Base-by-base conservation (phyloP, 2,888 invertebrate genomes). In the Sphaerophoria rueppellii region DNA sequence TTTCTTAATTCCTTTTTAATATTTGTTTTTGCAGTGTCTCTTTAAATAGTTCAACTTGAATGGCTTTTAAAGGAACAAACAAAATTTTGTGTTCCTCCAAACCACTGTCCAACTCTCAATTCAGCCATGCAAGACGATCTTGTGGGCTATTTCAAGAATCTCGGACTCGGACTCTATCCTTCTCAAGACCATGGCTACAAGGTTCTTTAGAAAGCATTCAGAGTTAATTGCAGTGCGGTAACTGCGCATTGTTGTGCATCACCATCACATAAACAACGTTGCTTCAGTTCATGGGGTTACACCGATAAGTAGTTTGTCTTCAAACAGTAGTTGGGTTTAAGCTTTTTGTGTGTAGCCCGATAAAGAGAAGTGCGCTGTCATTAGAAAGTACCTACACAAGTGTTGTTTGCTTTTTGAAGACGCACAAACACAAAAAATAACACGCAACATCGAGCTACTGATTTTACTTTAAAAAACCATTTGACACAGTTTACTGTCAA, bases 401-500 rank as follows among this genome's bases (percentile, higher is more conserved):
- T 16, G 32, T 61, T 69, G 67, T 43, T 77, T 60, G 16, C 32
- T 57, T 57, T 48, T 43, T 73, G 24, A 24, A 57, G 14, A 65
- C 16, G 50, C 12, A 7, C 16, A 40, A 12, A 52, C 63, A 74
- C 71, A 55, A 7, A 57, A 57, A 16, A 54, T 67, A 61, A 46
- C 43, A 14, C 46, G 40, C 40, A 40, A 40, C 70, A 67, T 65
- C 73, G 79, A 82, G 65, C 65, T 75, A 43, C 80, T 55, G 83
- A 72, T 83, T 83, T 83, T 83, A 72, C 75, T 72, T 80, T 46
- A 72, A 72, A 52, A 32, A 57, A 65, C 37, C 69, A 65, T 71
- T 80, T 83, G 80, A 80, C 83, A 80, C 69, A 83, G 75, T 80
- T 80, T 61, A 48, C 71, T 83, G 83, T 83, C 83, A 80, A 72